These are phyloP conservation scores for Gorsachius goisagi DNA, from an alignment of 2,113 vertebrate species.

Conservation along the genomic window DNA sequence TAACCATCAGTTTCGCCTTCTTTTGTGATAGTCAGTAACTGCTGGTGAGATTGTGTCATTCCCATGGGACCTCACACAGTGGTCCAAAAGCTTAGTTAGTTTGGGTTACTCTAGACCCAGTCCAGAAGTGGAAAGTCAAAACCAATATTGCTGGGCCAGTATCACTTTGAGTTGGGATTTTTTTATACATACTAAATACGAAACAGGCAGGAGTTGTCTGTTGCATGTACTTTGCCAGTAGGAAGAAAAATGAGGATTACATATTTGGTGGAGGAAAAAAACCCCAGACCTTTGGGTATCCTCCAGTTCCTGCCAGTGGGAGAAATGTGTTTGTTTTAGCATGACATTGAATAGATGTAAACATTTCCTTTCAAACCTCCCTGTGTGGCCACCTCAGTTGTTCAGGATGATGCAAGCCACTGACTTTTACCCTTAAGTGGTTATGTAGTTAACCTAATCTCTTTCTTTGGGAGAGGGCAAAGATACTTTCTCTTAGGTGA, in stretches of 20 bases:
- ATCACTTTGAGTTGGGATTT: not conserved
- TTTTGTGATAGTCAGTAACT: not conserved
- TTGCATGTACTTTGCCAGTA: not conserved
- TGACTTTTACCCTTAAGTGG: not conserved
- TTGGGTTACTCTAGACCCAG: not conserved
- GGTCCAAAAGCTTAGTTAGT: not conserved
- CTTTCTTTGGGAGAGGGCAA: not conserved
- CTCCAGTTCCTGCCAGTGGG: not conserved
- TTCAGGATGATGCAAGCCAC: not conserved
- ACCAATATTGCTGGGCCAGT: not conserved
- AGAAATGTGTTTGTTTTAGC: constrained; percentile 10
- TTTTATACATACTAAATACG: not conserved
- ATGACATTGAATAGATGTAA: not conserved
- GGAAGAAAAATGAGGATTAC: not conserved
- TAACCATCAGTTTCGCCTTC: not conserved
- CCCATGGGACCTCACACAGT: fast-evolving
- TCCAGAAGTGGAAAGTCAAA: not conserved
- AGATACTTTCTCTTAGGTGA: not conserved
- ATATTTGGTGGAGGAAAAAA: not conserved
- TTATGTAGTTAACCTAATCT: not conserved
- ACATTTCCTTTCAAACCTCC: constrained; percentile 7
- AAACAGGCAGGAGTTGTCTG: not conserved
- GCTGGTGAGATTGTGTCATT: not conserved
- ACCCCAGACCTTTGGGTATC: not conserved
- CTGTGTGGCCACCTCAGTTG: constrained; percentile 34